Conservation (phyloP, 2,888 invertebrate genomes). For the Leucoma salicis region DNA sequence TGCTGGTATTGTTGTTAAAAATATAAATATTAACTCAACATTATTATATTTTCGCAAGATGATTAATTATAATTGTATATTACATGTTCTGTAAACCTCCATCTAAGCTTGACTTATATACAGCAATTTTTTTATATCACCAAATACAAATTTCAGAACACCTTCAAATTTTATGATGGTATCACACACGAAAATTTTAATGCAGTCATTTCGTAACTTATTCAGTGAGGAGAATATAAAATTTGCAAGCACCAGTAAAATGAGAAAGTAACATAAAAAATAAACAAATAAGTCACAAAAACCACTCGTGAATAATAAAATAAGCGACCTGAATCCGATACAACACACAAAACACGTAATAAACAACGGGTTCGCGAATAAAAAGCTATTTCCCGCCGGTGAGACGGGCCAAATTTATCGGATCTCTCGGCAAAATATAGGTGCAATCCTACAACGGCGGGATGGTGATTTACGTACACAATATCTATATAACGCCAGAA, state of each 20-base stretch:
- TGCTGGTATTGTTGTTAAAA: too few species aligned
- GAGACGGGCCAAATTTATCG: slow-evolving; percentile 62
- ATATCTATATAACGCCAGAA: slow-evolving; percentile 53
- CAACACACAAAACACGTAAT: slow-evolving; percentile 48
- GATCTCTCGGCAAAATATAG: slow-evolving; percentile 61
- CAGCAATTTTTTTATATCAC: too few species aligned
- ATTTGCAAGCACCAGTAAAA: slow-evolving; percentile 26
- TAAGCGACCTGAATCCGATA: slow-evolving; percentile 41
- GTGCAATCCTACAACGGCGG: slow-evolving; percentile 52
- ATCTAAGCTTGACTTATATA: too few species aligned
- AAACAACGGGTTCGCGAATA: slow-evolving; percentile 60
- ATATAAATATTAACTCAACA: too few species aligned
- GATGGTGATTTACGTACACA: slow-evolving; percentile 57
- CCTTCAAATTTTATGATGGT: too few species aligned
- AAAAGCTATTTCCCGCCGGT: slow-evolving; percentile 64
- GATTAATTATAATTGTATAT: too few species aligned
- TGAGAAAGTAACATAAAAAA: slow-evolving; percentile 36
- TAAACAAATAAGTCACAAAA: slow-evolving; percentile 42
- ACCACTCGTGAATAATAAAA: slow-evolving; percentile 46
- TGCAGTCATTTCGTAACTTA: slow-evolving; percentile 26
- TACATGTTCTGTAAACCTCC: too few species aligned
- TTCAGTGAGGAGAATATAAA: slow-evolving; percentile 28
- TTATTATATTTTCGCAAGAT: too few species aligned
- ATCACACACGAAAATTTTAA: slow-evolving; percentile 31
- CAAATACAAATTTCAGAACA: too few species aligned